Percentiles rank a stretch among this genome's conserved stretches.
Evolutionary conservation across 2,888 invertebrate species (phyloP).

Genomic region (Limenitis camilla): DNA sequence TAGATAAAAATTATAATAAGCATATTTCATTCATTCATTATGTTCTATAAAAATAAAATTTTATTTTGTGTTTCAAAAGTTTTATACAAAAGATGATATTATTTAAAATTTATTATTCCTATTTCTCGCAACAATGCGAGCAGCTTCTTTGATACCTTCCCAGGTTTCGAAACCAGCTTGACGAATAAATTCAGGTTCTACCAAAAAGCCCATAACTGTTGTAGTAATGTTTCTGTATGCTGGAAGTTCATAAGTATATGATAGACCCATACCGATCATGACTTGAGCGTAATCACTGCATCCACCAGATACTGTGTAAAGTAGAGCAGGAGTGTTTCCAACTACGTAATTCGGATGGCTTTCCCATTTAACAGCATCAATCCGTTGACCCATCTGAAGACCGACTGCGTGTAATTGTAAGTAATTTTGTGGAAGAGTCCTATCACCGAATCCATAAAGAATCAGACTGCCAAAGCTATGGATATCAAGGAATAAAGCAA

Average conservation of each 20-base stretch:
- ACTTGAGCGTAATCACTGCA: conserved; percentile 72
- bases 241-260: conserved; percentile 74
- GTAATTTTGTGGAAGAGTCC: conserved; percentile 64
- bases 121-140: conserved; percentile 41
- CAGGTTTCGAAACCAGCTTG: conserved; percentile 76
- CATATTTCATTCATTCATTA: no score
- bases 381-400: conserved; percentile 55
- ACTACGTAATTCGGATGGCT: conserved; percentile 59
- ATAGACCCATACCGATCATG: conserved; percentile 7
- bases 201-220: conserved; percentile 15
- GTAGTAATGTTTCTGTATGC: conserved; percentile 21
- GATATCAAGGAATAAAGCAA: conserved; percentile 80
- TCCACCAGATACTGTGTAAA: conserved; percentile 76
- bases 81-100: no score
- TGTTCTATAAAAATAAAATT: no score
- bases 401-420: conserved; percentile 52
- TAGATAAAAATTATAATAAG: no score
- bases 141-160: conserved; percentile 72
- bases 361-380: conserved; percentile 59
- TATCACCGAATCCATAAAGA: conserved; percentile 49
- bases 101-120: not conserved
- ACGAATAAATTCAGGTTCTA: conserved; percentile 61
- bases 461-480: conserved; percentile 84
- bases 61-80: no score
- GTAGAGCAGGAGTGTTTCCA: conserved; percentile 64